Evolutionary conservation across 2,113 vertebrate genomes (phyloP), one percentile per base, ranked within the genome.

Genomic region (Hippocampus barbouri): DNA sequence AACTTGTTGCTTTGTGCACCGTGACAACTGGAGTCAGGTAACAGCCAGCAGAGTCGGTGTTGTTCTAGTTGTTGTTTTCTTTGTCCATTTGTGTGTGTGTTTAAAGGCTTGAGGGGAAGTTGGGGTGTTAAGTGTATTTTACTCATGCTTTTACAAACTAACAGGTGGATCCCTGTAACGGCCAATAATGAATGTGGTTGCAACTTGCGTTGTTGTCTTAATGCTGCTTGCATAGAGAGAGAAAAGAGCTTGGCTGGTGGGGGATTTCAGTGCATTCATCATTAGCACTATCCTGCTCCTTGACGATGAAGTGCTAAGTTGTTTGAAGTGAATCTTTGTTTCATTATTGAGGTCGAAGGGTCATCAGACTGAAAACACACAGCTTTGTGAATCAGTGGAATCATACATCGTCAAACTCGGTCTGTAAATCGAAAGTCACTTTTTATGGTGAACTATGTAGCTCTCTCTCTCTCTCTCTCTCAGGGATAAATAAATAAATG

Each of bases 1-100:
- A 25, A 38, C 54, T 71, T 80, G 34, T 51, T 56, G 51, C 61
- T 23, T 21, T 21, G n/a, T 41, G 66, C 12, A 47, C 72, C 51
- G n/a, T 16, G 66, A 81, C 84, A 88, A 86, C 83, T 87, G 84
- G 69, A 66, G 54, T 66, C 65, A 40, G 43, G 75, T 84, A 69
- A 78, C 69, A n/a, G 53, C 53, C 53, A 73, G 38, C 56, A 79
- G 34, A 34, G 8, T 72, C 47, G 62, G 53, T 86, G 89, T 90
- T 92, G 85, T 90, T 91, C 21, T 92, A 91, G 90, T 88, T 89
- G 91, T 77, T 88, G 91, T 93, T 92, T 90, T 83, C 73, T 71
- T 87, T 87, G 78, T 76, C 84, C 83, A 86, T 90, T 82, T 88
- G 87, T 83, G 77, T 60, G 43, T 45, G 3, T 38, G 53, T 54